Evolutionary conservation across 2,113 vertebrate species (phyloP).

Genomic region (Dipodomys spectabilis): DNA sequence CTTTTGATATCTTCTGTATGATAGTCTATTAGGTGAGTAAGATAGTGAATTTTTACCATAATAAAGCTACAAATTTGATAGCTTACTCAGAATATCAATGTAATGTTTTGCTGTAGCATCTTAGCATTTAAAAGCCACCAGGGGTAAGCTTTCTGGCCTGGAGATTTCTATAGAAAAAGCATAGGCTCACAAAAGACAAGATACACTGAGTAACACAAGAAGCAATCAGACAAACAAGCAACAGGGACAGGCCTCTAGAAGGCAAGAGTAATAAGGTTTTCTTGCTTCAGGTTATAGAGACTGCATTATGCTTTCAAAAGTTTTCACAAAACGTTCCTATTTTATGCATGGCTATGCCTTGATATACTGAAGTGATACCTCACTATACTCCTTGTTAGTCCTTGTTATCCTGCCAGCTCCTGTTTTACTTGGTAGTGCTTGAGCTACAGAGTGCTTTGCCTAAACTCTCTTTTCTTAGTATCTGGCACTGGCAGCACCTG

Average conservation of each 20-base stretch:
- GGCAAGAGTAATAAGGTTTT: neutral
- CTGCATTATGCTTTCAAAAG: conserved; percentile 4
- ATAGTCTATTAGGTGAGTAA: neutral
- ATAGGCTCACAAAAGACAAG: neutral
- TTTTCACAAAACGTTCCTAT: conserved; percentile 12
- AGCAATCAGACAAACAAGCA: neutral
- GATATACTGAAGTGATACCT: neutral
- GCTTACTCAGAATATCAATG: neutral
- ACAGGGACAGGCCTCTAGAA: neutral
- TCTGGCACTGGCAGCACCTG: neutral
- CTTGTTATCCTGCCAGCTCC: neutral
- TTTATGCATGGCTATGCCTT: conserved; percentile 1
- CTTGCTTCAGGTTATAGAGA: neutral
- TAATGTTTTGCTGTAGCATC: neutral
- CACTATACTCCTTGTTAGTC: neutral
- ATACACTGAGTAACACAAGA: neutral
- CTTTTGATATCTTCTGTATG: neutral
- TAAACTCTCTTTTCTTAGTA: neutral
- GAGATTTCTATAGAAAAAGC: conserved; percentile 20
- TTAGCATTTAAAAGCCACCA: conserved; percentile 26
- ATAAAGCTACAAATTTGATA: neutral
- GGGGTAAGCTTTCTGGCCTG: conserved; percentile 15
- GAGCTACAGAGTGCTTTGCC: neutral
- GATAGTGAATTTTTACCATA: conserved; percentile 3
- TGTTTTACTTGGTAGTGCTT: conserved; percentile 2